Evolutionary conservation across 2,797 vertebrate species (phyloP).

Genomic region (Schizothorax lantsangensis): DNA sequence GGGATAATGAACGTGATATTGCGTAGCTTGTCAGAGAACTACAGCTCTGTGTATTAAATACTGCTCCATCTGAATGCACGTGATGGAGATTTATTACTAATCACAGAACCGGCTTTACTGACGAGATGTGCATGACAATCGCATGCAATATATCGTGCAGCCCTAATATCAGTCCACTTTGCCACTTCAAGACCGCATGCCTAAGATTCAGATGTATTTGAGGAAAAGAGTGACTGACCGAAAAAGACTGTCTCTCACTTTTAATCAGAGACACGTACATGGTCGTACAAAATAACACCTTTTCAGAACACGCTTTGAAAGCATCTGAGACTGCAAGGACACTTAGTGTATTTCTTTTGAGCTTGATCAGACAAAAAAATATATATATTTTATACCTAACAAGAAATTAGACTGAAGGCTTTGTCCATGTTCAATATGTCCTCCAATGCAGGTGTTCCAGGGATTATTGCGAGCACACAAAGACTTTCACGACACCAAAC

Average conservation of each 20-base stretch:
- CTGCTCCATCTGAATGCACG: too few relatives aligned
- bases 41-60: too few relatives aligned
- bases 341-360: background rate
- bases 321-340: background rate
- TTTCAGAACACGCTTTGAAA: constrained; percentile 11
- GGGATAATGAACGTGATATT: too few relatives aligned
- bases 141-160: too few relatives aligned
- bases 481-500: constrained; percentile 86
- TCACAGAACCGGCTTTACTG: too few relatives aligned
- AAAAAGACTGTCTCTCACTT: background rate
- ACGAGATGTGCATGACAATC: too few relatives aligned
- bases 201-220: background rate
- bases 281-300: background rate
- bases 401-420: background rate
- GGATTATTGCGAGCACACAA: constrained; percentile 86
- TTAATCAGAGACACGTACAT: background rate
- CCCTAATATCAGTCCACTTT: background rate
- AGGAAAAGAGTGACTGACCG: background rate
- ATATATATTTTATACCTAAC: background rate
- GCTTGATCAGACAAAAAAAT: background rate
- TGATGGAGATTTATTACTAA: too few relatives aligned
- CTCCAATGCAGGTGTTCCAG: constrained; percentile 84
- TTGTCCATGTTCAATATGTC: constrained; percentile 10
- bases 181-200: background rate
- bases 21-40: too few relatives aligned